phyloP scores from a whole-genome alignment of 2,113 vertebrate species.

The Sciurus niger region DNA sequence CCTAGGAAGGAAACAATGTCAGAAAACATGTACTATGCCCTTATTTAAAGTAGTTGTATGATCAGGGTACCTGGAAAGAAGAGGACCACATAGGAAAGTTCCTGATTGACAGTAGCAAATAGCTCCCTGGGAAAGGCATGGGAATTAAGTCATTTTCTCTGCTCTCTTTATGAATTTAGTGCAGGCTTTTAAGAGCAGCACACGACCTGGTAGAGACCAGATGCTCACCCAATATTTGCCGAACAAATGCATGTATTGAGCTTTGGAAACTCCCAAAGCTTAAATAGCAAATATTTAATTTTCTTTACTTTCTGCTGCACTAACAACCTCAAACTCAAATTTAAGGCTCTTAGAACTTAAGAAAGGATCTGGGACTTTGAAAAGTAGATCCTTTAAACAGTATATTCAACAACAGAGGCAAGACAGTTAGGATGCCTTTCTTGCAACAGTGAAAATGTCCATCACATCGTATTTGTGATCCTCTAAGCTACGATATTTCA shows the following conservation, averaged over 20 bases:
- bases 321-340: background rate
- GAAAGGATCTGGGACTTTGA: background rate
- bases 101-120: background rate
- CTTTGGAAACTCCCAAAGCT: background rate
- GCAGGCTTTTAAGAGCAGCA: background rate
- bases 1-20: background rate
- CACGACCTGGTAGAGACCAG: background rate
- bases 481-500: constrained; percentile 18
- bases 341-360: background rate
- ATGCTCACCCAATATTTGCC: background rate
- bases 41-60: background rate
- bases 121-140: background rate
- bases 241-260: background rate
- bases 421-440: background rate
- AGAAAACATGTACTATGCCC: background rate
- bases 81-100: background rate
- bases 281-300: background rate
- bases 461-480: background rate
- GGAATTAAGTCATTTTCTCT: background rate
- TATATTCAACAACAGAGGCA: background rate
- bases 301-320: background rate
- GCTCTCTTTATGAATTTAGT: background rate
- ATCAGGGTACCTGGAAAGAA: background rate
- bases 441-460: accelerated
- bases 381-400: background rate